Evolutionary conservation across 1,140 invertebrate species (phyloP).

Genomic region (Drosophila arawakana): DNA sequence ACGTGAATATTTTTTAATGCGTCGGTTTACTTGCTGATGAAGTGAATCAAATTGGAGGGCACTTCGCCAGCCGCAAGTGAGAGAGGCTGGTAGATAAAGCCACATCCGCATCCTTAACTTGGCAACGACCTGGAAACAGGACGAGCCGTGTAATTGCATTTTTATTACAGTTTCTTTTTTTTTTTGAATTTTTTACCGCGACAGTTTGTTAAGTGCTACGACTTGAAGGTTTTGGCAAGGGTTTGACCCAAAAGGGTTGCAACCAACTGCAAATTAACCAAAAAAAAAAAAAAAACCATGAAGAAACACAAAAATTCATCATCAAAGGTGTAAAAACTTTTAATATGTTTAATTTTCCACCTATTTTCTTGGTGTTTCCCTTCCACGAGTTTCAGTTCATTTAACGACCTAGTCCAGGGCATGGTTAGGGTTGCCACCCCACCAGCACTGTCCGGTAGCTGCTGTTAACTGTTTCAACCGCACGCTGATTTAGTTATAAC

Average conservation of each 20-base stretch:
- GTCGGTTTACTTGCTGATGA: conserved; percentile 81
- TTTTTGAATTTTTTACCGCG: conserved; percentile 44
- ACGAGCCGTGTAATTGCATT: conserved; percentile 79
- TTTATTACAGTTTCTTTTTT: conserved; percentile 66
- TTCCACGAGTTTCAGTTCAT: conserved; percentile 32
- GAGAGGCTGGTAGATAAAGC: background rate
- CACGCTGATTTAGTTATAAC: conserved; percentile 58
- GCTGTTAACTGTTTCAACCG: conserved; percentile 31
- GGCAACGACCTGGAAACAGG: conserved; percentile 12
- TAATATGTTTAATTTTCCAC: conserved; percentile 83
- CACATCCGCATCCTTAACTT: conserved; percentile 38
- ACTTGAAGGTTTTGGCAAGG: background rate
- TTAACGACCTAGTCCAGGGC: conserved; percentile 21
- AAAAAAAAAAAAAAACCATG: too few relatives aligned
- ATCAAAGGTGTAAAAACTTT: conserved; percentile 84
- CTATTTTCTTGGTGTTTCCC: conserved; percentile 46
- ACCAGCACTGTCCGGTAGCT: background rate
- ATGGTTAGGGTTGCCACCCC: too few relatives aligned
- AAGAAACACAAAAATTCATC: conserved; percentile 63
- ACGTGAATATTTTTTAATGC: conserved; percentile 76
- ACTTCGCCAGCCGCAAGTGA: conserved; percentile 6
- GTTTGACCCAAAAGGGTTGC: conserved; percentile 58
- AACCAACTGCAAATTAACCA: conserved; percentile 1
- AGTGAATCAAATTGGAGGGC: conserved; percentile 78
- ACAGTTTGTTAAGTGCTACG: conserved; percentile 71